A percentile compares a stretch with the other conserved stretches of the same genome.
These are phyloP conservation scores for Leucophora obtusa DNA, from an alignment of 2,888 invertebrate genomes.

Conservation along the genomic window DNA sequence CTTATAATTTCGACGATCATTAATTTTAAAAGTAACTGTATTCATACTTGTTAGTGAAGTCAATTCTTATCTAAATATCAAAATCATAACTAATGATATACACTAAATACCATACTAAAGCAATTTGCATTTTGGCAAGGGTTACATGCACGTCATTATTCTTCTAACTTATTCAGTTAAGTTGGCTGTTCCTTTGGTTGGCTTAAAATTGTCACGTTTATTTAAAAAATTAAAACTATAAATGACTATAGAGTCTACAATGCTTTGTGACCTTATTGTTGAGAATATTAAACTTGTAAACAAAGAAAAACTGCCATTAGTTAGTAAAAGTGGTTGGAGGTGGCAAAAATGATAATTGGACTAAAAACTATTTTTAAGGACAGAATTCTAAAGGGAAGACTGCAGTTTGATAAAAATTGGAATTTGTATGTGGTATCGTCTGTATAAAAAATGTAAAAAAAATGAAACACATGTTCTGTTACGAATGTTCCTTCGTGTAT, in stretches of 20 bases:
- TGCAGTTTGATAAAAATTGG: background rate
- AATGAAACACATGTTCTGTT: no score
- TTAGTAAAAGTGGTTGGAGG: background rate
- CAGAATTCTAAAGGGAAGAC: background rate
- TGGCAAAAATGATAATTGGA: background rate
- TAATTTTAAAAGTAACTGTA: no score
- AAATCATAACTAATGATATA: conserved; percentile 33
- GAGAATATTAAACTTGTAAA: conserved; percentile 15
- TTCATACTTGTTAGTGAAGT: background rate
- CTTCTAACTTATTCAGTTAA: background rate
- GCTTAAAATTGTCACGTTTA: conserved; percentile 22
- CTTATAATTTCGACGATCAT: no score
- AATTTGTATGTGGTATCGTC: no score
- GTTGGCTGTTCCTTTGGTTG: conserved; percentile 8
- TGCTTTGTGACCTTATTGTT: conserved; percentile 9
- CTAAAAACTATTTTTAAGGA: background rate
- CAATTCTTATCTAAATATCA: conserved; percentile 22
- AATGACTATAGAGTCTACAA: background rate
- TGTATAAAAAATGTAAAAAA: no score
- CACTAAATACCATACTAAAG: conserved; percentile 18
- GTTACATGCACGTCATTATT: conserved; percentile 5
- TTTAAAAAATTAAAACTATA: conserved; percentile 24
- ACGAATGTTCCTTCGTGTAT: no score
- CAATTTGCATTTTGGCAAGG: conserved; percentile 40
- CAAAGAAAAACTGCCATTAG: background rate